phyloP scores from a whole-genome alignment of 2,113 vertebrate genomes.

The Cervus canadensis region DNA sequence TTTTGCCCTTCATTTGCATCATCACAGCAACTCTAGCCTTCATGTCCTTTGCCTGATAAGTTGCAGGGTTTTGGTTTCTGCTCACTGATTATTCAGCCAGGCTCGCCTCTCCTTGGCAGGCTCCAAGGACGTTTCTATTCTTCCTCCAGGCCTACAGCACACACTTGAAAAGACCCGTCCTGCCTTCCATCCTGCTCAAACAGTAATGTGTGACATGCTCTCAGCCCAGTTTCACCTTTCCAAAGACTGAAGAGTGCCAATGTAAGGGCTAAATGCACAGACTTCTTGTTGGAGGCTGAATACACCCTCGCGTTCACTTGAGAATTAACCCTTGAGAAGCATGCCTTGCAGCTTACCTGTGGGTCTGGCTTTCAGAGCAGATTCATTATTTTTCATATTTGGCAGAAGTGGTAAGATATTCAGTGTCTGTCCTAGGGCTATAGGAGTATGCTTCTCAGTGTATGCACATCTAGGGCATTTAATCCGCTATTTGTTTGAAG shows the following conservation, averaged over 20 bases:
- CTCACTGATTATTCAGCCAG: constrained; percentile 67
- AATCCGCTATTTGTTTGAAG: constrained; percentile 58
- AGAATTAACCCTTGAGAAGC: constrained; percentile 60
- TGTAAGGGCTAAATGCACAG: constrained; percentile 29
- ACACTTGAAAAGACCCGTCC: constrained; percentile 63
- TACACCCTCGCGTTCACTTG: constrained; percentile 22
- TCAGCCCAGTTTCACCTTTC: constrained; percentile 44
- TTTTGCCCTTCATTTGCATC: constrained; percentile 76
- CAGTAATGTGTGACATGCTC: constrained; percentile 25
- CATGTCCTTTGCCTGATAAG: constrained; percentile 62
- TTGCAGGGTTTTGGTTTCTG: constrained; percentile 66
- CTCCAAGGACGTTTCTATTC: constrained; percentile 58
- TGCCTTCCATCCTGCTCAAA: constrained; percentile 60
- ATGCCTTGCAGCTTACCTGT: constrained; percentile 46
- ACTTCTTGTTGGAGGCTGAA: constrained; percentile 27
- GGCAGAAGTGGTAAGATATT: constrained; percentile 61
- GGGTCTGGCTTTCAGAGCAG: constrained; percentile 56
- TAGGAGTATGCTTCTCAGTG: constrained; percentile 26
- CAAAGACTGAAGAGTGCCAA: constrained; percentile 14
- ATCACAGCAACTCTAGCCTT: constrained; percentile 69
- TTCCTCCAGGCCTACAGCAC: constrained; percentile 63
- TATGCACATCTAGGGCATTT: constrained; percentile 40
- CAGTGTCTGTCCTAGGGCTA: constrained; percentile 40
- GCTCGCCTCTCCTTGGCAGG: constrained; percentile 66
- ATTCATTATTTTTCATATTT: constrained; percentile 62